A percentile compares a stretch with the other conserved stretches of the same genome.
Conservation (phyloP, 2,888 invertebrate species). For the Criorhina ranunculi region DNA sequence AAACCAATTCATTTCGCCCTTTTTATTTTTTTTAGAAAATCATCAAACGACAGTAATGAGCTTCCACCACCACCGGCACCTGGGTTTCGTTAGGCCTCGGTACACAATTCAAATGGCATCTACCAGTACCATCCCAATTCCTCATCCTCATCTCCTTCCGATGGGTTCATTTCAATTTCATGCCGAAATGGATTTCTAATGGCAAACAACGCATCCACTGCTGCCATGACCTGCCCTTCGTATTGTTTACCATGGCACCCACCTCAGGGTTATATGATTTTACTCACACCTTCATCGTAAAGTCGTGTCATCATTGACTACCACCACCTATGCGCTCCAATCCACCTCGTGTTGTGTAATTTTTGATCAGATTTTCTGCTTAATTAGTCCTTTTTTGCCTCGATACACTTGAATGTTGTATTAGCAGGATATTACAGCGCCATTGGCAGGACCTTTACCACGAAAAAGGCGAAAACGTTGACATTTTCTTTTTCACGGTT, state of each 20-base stretch:
- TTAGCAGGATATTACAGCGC: slow-evolving; percentile 31
- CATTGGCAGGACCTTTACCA: slow-evolving; percentile 3
- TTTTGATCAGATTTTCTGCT: slow-evolving; percentile 64
- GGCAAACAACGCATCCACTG: slow-evolving; percentile 2
- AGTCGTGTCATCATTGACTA: neutral
- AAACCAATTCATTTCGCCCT: slow-evolving; percentile 5
- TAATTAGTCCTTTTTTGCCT: slow-evolving; percentile 55
- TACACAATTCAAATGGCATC: neutral
- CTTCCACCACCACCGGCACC: neutral
- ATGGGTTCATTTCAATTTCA: slow-evolving; percentile 27
- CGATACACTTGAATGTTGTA: slow-evolving; percentile 35
- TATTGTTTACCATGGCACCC: neutral
- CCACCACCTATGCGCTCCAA: neutral
- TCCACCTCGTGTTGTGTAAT: slow-evolving; percentile 32
- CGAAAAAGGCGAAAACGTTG: neutral
- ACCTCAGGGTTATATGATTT: neutral
- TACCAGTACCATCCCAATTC: neutral
- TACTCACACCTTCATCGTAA: neutral
- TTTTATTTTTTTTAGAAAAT: slow-evolving; percentile 15
- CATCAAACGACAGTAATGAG: slow-evolving; percentile 34
- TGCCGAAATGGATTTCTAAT: slow-evolving; percentile 24
- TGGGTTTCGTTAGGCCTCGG: neutral
- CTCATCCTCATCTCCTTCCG: neutral
- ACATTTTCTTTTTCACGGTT: neutral
- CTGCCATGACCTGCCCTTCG: neutral